Conservation (phyloP, 2,113 vertebrate genomes). For the Gasterosteus aculeatus region DNA sequence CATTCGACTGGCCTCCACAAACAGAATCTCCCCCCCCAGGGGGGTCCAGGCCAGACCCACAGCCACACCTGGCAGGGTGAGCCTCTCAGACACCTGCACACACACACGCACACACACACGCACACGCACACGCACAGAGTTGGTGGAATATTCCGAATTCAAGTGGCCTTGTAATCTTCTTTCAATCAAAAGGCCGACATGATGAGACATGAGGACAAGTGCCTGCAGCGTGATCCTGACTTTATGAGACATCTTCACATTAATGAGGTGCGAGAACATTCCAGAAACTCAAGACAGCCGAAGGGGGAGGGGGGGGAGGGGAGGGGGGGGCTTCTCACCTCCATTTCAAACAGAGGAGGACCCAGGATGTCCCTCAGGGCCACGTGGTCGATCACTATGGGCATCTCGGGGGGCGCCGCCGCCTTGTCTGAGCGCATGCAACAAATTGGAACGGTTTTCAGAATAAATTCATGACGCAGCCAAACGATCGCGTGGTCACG, state of each 20-base stretch:
- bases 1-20: constrained; percentile 96
- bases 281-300: background rate
- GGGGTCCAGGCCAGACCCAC: constrained; percentile 96
- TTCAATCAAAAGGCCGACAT: background rate
- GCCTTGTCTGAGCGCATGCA: constrained; percentile 77
- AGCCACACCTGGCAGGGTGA: constrained; percentile 93
- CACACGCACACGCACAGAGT: constrained; percentile 7
- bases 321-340: constrained; percentile 84
- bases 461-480: background rate
- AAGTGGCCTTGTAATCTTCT: background rate
- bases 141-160: background rate
- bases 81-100: constrained; percentile 89
- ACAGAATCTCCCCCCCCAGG: constrained; percentile 96
- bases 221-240: background rate
- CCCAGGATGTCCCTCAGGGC: constrained; percentile 96
- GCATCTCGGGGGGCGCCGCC: constrained; percentile 92
- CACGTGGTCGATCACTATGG: constrained; percentile 90
- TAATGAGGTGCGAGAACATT: background rate
- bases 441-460: background rate
- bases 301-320: too few relatives aligned
- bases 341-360: constrained; percentile 90
- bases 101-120: background rate
- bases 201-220: background rate
- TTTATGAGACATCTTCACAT: constrained; percentile 1
- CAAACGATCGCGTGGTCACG: background rate